Base-by-base conservation (phyloP, 1,140 invertebrate genomes). In the Reticulitermes speratus region DNA sequence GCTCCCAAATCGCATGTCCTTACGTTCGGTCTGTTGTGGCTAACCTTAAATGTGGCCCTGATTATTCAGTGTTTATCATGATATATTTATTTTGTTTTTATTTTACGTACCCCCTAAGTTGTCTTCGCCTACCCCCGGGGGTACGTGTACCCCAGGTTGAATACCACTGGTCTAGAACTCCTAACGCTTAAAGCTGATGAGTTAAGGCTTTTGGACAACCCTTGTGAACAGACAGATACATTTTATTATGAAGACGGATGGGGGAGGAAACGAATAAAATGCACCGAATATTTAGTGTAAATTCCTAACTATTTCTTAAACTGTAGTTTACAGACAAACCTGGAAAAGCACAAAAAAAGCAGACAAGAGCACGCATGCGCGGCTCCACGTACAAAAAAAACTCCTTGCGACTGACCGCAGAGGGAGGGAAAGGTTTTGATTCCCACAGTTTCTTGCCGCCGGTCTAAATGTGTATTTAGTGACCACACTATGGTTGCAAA, bases 391-490 rank as follows among this genome's bases (percentile, higher is more conserved):
- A 75, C 65, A 75, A 75, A 75, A 75, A 65, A 75, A 11, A 75
- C 8, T 8, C 65, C 2, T 75, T 25, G 65, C 7, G 8, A 75
- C 65, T 25, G 5, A 16, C 52, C 3, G 52, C 14, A 9, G 14
- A 48, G 14, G 14, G 19, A 16, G 19, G 25, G 14, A 75, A 75
- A 30, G 6, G 8, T n/a, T n/a, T 11, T 6, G 65, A 75, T 75
- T 75, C 65, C 65, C 65, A 75, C 65, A 75, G 9, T 75, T 75
- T 75, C 25, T 75, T 75, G 65, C 65, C 65, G 65, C 65, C 65
- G 25, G 65, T 75, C 0, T 30, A 75, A 75, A 30, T 75, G 65
- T 75, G 65, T 75, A 75, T 75, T 75, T 75, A 75, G 65, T 12
- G 65, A 14, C 65, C 65, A 25, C n/a, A 25, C n/a, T 75, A 30